phyloP scores from a whole-genome alignment of 2,888 invertebrate species.

The Coelinius sp. region DNA sequence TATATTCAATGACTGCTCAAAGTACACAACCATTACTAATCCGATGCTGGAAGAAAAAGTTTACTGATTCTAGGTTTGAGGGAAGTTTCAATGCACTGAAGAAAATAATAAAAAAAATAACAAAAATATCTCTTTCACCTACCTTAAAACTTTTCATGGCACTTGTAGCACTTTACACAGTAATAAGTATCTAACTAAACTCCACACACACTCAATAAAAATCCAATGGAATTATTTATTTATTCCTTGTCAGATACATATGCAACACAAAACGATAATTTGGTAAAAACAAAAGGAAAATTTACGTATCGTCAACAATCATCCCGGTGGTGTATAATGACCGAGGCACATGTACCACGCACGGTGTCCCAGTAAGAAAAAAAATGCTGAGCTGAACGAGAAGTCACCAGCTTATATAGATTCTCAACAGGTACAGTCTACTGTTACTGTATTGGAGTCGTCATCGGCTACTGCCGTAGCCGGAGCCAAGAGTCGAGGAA shows the following conservation, averaged over 20 bases:
- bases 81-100: neutral
- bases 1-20: neutral
- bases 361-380: slow-evolving; percentile 51
- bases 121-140: slow-evolving; percentile 48
- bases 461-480: slow-evolving; percentile 13
- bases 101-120: neutral
- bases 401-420: slow-evolving; percentile 67
- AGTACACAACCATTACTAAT: neutral
- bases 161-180: slow-evolving; percentile 49
- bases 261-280: neutral
- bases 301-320: slow-evolving; percentile 12
- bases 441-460: slow-evolving; percentile 21
- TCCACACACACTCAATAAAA: slow-evolving; percentile 7
- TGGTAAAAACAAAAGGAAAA: neutral
- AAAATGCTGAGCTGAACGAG: slow-evolving; percentile 63
- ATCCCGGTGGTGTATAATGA: neutral
- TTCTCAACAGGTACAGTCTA: slow-evolving; percentile 47
- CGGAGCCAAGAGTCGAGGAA: slow-evolving; percentile 46
- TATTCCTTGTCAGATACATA: neutral
- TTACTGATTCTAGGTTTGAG: neutral
- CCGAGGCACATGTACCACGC: neutral
- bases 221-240: neutral
- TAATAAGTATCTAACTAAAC: neutral
- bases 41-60: neutral
- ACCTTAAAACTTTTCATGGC: slow-evolving; percentile 65